A percentile compares a stretch with the other conserved stretches of the same genome.
Conservation (phyloP, 2,888 invertebrate genomes). For the Sphaerophoria rueppellii region DNA sequence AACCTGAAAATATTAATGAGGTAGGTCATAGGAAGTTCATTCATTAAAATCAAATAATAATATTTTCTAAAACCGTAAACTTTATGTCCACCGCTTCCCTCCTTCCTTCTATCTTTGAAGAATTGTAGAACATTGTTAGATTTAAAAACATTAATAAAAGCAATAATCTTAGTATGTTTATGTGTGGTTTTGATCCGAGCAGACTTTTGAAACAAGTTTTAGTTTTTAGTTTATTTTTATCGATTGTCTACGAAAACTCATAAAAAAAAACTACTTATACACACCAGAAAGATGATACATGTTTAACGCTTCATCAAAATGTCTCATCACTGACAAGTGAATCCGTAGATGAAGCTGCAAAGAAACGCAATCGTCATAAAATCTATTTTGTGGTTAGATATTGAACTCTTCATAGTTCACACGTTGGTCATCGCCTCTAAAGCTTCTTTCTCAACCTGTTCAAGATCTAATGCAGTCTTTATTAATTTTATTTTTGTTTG, state of each 20-base stretch:
- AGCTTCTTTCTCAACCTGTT: constrained; percentile 19
- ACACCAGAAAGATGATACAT: constrained; percentile 12
- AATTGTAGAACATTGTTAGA: background rate
- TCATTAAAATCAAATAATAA: constrained; percentile 7
- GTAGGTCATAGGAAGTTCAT: constrained; percentile 58
- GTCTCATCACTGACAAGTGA: background rate
- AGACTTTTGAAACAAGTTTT: constrained; percentile 50
- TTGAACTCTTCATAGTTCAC: constrained; percentile 76
- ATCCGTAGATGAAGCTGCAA: background rate
- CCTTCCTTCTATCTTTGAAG: constrained; percentile 1
- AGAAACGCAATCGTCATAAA: constrained; percentile 56
- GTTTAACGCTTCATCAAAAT: constrained; percentile 12
- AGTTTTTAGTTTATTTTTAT: constrained; percentile 46
- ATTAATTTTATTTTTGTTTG: background rate
- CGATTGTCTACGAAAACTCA: constrained; percentile 35
- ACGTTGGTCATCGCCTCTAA: constrained; percentile 19
- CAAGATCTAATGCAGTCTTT: constrained; percentile 1
- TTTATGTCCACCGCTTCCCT: background rate
- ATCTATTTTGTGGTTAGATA: constrained; percentile 50
- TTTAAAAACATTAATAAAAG: background rate
- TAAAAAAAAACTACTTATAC: background rate
- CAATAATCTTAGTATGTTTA: constrained; percentile 22
- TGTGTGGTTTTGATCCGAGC: constrained; percentile 27
- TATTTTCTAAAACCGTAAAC: background rate
- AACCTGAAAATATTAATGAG: constrained; percentile 45